These are phyloP conservation scores for Lucinisca nassula DNA, from an alignment of 2,888 invertebrate species.

Conservation along the genomic window DNA sequence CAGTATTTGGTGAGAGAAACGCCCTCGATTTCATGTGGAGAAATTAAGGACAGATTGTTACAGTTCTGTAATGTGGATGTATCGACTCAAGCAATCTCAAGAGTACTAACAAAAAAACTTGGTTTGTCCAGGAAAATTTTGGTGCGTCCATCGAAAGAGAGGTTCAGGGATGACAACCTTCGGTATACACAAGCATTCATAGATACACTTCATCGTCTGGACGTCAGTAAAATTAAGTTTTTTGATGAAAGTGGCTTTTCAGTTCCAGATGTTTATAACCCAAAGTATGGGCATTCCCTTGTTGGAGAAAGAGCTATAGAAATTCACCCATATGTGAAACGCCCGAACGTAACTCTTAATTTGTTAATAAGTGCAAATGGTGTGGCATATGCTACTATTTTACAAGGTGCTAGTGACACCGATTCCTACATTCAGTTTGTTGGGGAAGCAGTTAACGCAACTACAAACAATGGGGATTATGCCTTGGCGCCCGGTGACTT, in stretches of 20 bases:
- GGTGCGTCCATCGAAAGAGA: neutral
- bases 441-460: constrained; percentile 8
- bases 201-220: neutral
- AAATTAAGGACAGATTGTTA: neutral
- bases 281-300: neutral
- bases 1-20: neutral
- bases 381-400: neutral
- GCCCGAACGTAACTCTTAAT: neutral
- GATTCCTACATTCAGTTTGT: constrained; percentile 10
- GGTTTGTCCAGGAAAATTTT: neutral
- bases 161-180: constrained; percentile 2
- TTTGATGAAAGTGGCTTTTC: neutral
- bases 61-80: neutral
- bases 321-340: neutral
- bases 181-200: constrained; percentile 14
- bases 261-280: neutral
- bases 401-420: neutral
- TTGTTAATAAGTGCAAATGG: neutral
- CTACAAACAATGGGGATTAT: constrained; percentile 4
- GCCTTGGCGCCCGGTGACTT: constrained; percentile 8
- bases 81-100: neutral
- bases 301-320: neutral
- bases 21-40: neutral
- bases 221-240: neutral
- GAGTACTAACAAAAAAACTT: neutral